Evolutionary conservation across 2,888 invertebrate genomes (phyloP).

Genomic region (Iselma pallidipennis): DNA sequence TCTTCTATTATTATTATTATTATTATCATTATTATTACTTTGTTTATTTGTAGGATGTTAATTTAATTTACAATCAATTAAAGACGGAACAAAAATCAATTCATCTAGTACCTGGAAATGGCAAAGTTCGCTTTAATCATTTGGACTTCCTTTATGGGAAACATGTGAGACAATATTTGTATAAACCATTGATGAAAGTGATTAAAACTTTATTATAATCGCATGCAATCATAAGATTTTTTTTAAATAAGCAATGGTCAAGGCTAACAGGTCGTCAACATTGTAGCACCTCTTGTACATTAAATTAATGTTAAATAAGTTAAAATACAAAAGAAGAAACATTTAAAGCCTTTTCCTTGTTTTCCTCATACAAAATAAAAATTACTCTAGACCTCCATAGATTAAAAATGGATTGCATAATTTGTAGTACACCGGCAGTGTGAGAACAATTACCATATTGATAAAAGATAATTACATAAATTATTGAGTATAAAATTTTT

Average conservation of each 20-base stretch:
- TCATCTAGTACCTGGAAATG: background rate
- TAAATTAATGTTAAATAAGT: background rate
- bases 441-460: too few species aligned
- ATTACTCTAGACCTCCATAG: too few species aligned
- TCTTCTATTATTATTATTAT: background rate
- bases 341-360: too few species aligned
- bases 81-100: background rate
- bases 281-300: too few species aligned
- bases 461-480: background rate
- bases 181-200: constrained; percentile 1
- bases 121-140: background rate
- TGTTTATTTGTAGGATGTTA: constrained; percentile 7
- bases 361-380: too few species aligned
- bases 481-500: too few species aligned
- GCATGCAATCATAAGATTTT: too few species aligned
- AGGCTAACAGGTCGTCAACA: too few species aligned
- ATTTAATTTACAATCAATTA: constrained; percentile 3
- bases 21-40: background rate
- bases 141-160: background rate
- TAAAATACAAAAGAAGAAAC: constrained; percentile 2
- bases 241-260: too few species aligned
- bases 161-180: background rate
- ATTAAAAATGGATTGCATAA: too few species aligned
- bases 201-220: background rate
- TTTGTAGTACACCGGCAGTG: too few species aligned